phyloP scores from a whole-genome alignment of 1,140 invertebrate genomes.

The Xylocopa sonorina region DNA sequence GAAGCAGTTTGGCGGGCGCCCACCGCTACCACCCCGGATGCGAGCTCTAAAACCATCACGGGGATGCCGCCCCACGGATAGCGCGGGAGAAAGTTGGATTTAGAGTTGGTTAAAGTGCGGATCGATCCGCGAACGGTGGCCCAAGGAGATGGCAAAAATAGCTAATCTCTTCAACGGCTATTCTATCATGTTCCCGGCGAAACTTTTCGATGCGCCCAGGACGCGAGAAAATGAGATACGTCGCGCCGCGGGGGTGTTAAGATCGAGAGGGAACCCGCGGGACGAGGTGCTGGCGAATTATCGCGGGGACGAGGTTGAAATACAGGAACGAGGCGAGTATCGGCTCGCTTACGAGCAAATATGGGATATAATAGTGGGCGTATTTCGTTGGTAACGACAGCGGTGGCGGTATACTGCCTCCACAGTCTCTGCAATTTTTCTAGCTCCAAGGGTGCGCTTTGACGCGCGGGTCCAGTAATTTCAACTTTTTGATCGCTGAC shows the following conservation, averaged over 20 bases:
- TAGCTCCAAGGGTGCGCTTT: neutral
- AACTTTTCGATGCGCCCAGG: slow-evolving; percentile 16
- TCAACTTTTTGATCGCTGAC: neutral
- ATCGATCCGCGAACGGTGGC: slow-evolving; percentile 65
- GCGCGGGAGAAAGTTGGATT: slow-evolving; percentile 53
- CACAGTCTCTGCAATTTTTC: too few relatives aligned
- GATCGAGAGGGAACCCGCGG: slow-evolving; percentile 29
- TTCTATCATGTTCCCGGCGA: slow-evolving; percentile 51
- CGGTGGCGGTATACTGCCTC: too few relatives aligned
- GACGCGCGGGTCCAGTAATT: neutral
- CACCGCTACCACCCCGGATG: slow-evolving; percentile 56
- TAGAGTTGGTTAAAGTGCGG: slow-evolving; percentile 71
- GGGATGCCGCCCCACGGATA: slow-evolving; percentile 36
- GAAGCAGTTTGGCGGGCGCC: slow-evolving; percentile 77
- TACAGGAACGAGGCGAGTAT: too few relatives aligned
- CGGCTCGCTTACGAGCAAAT: neutral
- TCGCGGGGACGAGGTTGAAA: neutral
- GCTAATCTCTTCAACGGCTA: slow-evolving; percentile 56
- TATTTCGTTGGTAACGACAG: too few relatives aligned
- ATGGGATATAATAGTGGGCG: too few relatives aligned
- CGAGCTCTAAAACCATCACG: slow-evolving; percentile 57
- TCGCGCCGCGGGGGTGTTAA: neutral
- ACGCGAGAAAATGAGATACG: slow-evolving; percentile 29
- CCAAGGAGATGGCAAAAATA: slow-evolving; percentile 65
- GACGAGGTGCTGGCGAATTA: slow-evolving; percentile 20